Base-by-base conservation (phyloP, 2,797 vertebrate genomes). In the Bradypodion pumilum region DNA sequence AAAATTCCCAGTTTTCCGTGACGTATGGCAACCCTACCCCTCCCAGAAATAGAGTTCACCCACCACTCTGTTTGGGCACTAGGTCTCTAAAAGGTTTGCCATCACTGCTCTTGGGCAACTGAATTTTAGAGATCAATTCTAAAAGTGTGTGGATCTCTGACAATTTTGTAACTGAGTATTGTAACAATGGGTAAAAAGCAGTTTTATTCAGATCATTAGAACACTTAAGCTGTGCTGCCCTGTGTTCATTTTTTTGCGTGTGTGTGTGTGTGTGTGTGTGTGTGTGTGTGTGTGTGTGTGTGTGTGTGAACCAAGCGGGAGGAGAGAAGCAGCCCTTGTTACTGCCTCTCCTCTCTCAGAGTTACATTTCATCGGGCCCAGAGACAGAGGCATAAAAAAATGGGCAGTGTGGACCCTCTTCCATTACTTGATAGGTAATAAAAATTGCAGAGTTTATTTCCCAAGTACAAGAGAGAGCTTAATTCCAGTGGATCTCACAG, bases 401-500 rank as follows among this genome's bases (percentile, higher is more conserved):
- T 46, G 72, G 72, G 37, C 70, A 73, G 27, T n/a, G 27, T n/a
- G n/a, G n/a, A n/a, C n/a, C n/a, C 2, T 15, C 32, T 42, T 12
- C 21, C n/a, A 35, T 35, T 74, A 74, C 19, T 44, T 52, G n/a
- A 74, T 37, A 70, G 72, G 56, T 44, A 81, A 44, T 32, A 4
- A 81, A 81, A 44, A 59, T 42, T n/a, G 5, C 56, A 72, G 29
- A 32, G 1, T 25, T 44, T 42, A 60, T 32, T 72, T 60, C 3
- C 35, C 23, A 62, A 60, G 59, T 73, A 73, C 62, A 70, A 21
- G 4, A 4, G 4, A 44, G 16, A 32, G 29, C 4, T 91, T 74
- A 8, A 56, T 10, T 88, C 75, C 42, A 65, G 4, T 56, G 25
- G 72, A 4, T 87, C 89, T 86, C 49, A 75, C n/a, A 37, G 5